These are phyloP conservation scores for Linnaemya vulpina DNA, from an alignment of 2,888 invertebrate genomes.

Conservation along the genomic window DNA sequence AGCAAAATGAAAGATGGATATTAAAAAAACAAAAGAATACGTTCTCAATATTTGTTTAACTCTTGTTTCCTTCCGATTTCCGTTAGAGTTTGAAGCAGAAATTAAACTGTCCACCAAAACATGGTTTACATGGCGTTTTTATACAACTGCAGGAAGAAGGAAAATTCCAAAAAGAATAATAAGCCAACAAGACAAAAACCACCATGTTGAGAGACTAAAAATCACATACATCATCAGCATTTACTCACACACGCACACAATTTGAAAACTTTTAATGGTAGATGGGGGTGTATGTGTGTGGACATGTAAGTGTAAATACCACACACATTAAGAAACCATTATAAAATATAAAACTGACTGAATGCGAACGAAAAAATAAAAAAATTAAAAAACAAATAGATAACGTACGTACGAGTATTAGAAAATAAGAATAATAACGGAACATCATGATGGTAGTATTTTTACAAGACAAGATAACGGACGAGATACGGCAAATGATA, in stretches of 20 bases:
- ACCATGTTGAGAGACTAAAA: slow-evolving; percentile 67
- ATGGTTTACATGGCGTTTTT: slow-evolving; percentile 78
- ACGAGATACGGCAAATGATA: slow-evolving; percentile 53
- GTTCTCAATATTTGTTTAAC: slow-evolving; percentile 40
- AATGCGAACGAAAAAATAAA: neutral
- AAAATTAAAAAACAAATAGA: no score
- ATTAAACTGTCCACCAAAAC: slow-evolving; percentile 72
- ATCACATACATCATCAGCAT: slow-evolving; percentile 61
- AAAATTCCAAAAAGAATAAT: slow-evolving; percentile 21
- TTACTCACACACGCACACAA: slow-evolving; percentile 33
- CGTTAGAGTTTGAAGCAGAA: slow-evolving; percentile 59
- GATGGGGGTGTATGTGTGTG: slow-evolving; percentile 25
- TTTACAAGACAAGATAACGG: slow-evolving; percentile 46
- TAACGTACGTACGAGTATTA: neutral
- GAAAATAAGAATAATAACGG: neutral
- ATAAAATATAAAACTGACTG: slow-evolving; percentile 38
- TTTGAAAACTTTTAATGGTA: slow-evolving; percentile 8
- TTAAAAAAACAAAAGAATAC: slow-evolving; percentile 20
- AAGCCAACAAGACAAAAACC: slow-evolving; percentile 30
- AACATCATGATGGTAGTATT: slow-evolving; percentile 24
- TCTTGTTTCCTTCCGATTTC: slow-evolving; percentile 63
- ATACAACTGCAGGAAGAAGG: slow-evolving; percentile 73
- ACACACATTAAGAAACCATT: slow-evolving; percentile 39
- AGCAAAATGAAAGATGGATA: neutral
- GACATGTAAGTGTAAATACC: neutral